Evolutionary conservation across 1,140 invertebrate genomes (phyloP), one percentile per base, ranked within the genome.

Genomic region (Diachasmimorpha longicaudata): DNA sequence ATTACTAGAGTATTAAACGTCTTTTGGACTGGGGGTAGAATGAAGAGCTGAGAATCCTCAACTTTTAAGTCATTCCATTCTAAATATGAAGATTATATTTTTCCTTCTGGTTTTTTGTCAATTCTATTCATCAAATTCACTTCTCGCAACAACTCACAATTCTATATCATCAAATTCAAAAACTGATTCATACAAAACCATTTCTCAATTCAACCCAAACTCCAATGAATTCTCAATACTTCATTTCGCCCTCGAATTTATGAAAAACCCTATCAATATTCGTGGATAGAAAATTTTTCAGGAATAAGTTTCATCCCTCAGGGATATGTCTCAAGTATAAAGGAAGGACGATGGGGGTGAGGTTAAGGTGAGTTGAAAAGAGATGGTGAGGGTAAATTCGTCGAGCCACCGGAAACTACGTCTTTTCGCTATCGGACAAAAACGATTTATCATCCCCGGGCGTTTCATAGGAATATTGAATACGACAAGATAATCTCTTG

Each of bases 401-500:
- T 78, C 69, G 73, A 69, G 63, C 48, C 39, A 44, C 70, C 67
- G 16, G 42, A 36, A 42, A 63, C 70, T 77, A 37, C 69, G 69
- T 77, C 78, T 81, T 83, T 80, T 82, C 75, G 66, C 77, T 82
- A 84, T 84, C 83, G 78, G 77, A 72, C 77, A 72, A 78, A 73
- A 78, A 77, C 83, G 83, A 86, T 86, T 86, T 85, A 86, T 86
- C 85, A 86, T 86, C 82, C 78, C 36, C 73, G 76, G 78, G 79
- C 79, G 79, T 85, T 85, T 81, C 83, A 85, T 84, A 84, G 81
- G 85, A 86, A 86, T 86, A 86, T 86, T 86, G 84, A 86, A 85
- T 86, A 85, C 85, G 85, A 85, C 85, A 86, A 86, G 85, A 86
- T 86, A 86, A 86, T 86, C 85, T 85, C 81, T 82, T 77, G 78